Evolutionary conservation across 2,113 vertebrate species (phyloP), one percentile per base, ranked within the genome.

Genomic region (Rhabdornis inornatus): DNA sequence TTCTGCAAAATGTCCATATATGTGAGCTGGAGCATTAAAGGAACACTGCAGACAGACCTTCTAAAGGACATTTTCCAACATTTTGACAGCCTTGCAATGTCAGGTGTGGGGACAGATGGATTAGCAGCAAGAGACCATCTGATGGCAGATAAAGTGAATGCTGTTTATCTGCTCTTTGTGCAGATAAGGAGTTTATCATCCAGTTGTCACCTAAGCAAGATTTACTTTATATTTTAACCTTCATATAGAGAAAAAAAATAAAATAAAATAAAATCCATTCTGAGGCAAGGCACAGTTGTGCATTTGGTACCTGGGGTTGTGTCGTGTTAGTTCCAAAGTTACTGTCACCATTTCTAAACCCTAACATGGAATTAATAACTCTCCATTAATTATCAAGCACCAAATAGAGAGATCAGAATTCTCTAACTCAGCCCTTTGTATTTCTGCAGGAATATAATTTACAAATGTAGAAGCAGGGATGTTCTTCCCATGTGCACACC

Each of bases 51-150:
- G 68, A 74, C 33, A 66, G 25, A 66, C 39, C 11, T 27, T 28
- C 28, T 24, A 30, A 45, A 91, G 76, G 77, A 66, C 13, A 18
- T 52, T 91, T 82, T 56, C 1, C 68, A 81, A 9, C 61, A 35
- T 39, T 84, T 87, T 69, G 65, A 27, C 92, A 71, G 56, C 20
- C 12, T 10, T 52, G 53, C 57, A 59, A 24, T 42, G 74, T 84
- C 83, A 92, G 81, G 53, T 45, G 0, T 59, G 27, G 61, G 65
- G 61, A 76, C 84, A 95, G 93, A 94, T 72, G 61, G 84, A 84
- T 87, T 72, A 89, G 81, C 84, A 93, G 79, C 68, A 87, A 81
- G 81, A 89, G 61, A 61, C n/a, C 53, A 92, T 68, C 70, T 45
- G 74, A 91, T 55, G 71, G 57, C 37, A 84, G 78, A 77, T 69